phyloP scores from a whole-genome alignment of 2,888 invertebrate species.

The Ferdinandea cuprea region DNA sequence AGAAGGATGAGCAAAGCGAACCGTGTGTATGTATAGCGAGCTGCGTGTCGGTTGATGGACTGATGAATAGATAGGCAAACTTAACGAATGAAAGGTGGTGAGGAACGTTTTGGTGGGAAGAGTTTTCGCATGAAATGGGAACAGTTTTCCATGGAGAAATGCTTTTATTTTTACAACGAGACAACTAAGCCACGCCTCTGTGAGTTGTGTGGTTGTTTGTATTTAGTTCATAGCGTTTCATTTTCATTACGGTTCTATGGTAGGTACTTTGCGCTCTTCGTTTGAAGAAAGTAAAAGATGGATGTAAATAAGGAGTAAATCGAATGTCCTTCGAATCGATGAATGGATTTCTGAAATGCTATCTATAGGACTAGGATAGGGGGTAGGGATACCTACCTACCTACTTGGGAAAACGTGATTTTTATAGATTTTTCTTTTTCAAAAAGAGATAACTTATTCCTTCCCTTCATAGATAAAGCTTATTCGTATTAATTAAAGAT shows the following conservation, averaged over 20 bases:
- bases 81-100: slow-evolving; percentile 65
- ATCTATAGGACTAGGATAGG: not conserved
- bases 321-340: no score
- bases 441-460: not conserved
- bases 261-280: not conserved
- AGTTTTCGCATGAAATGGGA: slow-evolving; percentile 21
- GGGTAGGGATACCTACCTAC: slow-evolving; percentile 1
- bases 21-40: slow-evolving; percentile 48
- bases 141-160: slow-evolving; percentile 21
- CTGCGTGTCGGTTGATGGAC: slow-evolving; percentile 43
- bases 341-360: no score
- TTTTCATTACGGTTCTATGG: slow-evolving; percentile 11
- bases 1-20: slow-evolving; percentile 15
- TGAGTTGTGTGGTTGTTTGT: not conserved
- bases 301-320: no score
- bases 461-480: no score
- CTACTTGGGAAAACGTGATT: no score
- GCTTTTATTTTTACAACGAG: not conserved
- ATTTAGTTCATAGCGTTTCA: slow-evolving; percentile 1
- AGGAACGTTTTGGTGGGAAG: slow-evolving; percentile 28
- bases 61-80: slow-evolving; percentile 54
- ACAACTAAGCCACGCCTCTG: slow-evolving; percentile 51
- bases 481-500: no score
- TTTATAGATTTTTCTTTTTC: no score
- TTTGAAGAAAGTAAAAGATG: no score